phyloP scores from a whole-genome alignment of 1,140 invertebrate genomes.

The Papilio xuthus region DNA sequence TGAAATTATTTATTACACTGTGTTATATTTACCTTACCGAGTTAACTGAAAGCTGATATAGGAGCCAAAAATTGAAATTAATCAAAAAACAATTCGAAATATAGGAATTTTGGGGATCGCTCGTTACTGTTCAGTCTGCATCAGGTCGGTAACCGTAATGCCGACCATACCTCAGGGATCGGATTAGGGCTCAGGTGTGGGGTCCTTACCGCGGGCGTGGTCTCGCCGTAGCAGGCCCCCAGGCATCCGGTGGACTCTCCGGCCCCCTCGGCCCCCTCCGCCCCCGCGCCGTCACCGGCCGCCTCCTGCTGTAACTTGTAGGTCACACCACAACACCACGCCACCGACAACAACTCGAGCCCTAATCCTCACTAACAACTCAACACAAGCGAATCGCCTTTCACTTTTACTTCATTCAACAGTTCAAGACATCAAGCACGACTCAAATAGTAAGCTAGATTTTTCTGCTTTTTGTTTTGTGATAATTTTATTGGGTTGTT shows the following conservation, averaged over 20 bases:
- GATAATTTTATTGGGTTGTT: neutral
- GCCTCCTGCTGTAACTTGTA: constrained; percentile 79
- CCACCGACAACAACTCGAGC: constrained; percentile 40
- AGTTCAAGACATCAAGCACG: neutral
- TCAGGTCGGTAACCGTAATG: neutral
- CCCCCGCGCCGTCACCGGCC: constrained; percentile 76
- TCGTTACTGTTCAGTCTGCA: neutral
- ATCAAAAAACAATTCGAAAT: neutral
- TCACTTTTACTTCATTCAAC: neutral
- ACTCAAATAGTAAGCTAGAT: neutral
- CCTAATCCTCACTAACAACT: constrained; percentile 33
- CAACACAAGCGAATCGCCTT: neutral
- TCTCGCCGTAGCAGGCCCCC: constrained; percentile 83
- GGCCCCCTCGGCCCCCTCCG: constrained; percentile 79
- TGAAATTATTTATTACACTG: neutral
- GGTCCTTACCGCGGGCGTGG: constrained; percentile 83
- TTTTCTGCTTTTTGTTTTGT: neutral
- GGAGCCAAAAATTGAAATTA: constrained; percentile 5
- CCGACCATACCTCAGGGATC: neutral
- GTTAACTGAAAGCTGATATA: constrained; percentile 3
- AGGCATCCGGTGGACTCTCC: constrained; percentile 81
- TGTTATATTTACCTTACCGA: neutral
- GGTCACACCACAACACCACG: constrained; percentile 53
- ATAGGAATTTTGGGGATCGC: neutral
- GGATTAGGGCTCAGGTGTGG: constrained; percentile 36